Percentiles rank a stretch among this genome's conserved stretches.
Conservation (phyloP, 2,797 vertebrate species). For the Melanotaenia trifasciata region DNA sequence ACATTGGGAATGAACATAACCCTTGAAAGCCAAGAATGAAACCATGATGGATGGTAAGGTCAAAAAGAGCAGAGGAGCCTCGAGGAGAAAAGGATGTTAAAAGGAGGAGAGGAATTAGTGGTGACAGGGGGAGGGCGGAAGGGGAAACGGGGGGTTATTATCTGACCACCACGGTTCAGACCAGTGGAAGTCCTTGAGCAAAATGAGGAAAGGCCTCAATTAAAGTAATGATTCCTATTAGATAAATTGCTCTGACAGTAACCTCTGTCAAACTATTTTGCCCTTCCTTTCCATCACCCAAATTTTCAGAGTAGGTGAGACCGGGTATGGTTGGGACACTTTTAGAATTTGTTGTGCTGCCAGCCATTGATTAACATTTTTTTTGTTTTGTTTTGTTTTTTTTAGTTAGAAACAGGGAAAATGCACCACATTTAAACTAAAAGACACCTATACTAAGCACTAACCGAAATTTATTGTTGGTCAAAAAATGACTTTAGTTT, state of each 20-base stretch:
- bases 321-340: too few species aligned
- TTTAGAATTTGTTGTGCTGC: too few species aligned
- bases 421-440: too few species aligned
- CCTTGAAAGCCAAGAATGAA: slow-evolving; percentile 30
- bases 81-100: slow-evolving; percentile 26
- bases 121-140: slow-evolving; percentile 12
- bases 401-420: too few species aligned
- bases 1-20: background rate
- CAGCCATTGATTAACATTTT: too few species aligned
- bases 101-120: slow-evolving; percentile 26
- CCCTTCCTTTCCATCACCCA: slow-evolving; percentile 32
- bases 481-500: too few species aligned
- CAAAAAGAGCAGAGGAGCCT: slow-evolving; percentile 24
- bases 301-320: background rate
- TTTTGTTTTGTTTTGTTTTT: too few species aligned
- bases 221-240: slow-evolving; percentile 39
- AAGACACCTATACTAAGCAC: too few species aligned
- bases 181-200: slow-evolving; percentile 46
- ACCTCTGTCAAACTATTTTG: slow-evolving; percentile 9
- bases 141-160: slow-evolving; percentile 52
- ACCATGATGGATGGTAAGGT: slow-evolving; percentile 55
- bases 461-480: too few species aligned
- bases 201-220: slow-evolving; percentile 42
- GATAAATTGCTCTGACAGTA: slow-evolving; percentile 12
- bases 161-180: slow-evolving; percentile 51